A percentile compares a stretch with the other conserved stretches of the same genome.
These are phyloP conservation scores for Frankliniella fusca DNA, from an alignment of 2,888 invertebrate species.

Conservation along the genomic window DNA sequence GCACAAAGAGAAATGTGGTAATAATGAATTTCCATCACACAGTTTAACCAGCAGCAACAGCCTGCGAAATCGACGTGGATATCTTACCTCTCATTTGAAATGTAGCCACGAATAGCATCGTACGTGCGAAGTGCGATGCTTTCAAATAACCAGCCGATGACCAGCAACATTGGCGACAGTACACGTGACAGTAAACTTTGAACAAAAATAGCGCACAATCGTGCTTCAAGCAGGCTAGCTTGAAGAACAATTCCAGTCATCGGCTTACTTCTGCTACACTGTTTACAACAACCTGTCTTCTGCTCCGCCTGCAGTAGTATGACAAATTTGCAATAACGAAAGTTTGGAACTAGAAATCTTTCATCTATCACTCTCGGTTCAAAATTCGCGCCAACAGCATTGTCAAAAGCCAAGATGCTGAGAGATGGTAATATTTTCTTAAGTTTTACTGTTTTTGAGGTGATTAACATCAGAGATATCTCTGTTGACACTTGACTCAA, in stretches of 20 bases:
- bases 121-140: neutral
- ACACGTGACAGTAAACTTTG: neutral
- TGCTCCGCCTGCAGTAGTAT: neutral
- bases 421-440: no score
- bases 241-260: constrained; percentile 1
- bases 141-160: neutral
- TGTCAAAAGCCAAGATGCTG: no score
- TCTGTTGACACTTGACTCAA: no score
- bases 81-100: neutral
- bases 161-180: neutral
- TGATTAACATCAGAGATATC: no score
- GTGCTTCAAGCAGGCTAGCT: neutral
- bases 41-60: neutral
- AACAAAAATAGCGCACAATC: neutral
- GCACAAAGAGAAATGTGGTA: neutral
- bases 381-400: no score
- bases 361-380: no score
- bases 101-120: neutral
- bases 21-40: neutral
- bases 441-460: no score
- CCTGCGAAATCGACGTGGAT: neutral
- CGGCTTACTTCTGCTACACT: neutral
- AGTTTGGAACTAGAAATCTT: no score
- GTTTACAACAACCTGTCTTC: constrained; percentile 13
- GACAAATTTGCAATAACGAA: no score